Evolutionary conservation across 2,888 invertebrate genomes (phyloP).

Genomic region (Abrostola triplasia): DNA sequence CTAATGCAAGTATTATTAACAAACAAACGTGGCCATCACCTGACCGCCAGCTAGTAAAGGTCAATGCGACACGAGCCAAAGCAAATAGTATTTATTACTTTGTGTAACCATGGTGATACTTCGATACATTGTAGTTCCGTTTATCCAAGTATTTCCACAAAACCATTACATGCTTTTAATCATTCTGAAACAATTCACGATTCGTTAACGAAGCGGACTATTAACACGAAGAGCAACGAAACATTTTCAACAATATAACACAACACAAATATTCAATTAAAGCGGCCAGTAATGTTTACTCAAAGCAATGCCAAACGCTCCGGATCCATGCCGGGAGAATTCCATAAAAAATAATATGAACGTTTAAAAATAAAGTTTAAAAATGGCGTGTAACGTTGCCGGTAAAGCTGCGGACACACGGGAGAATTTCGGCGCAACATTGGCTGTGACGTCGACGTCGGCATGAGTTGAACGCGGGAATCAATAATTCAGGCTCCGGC

Average conservation of each 20-base stretch:
- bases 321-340: slow-evolving; percentile 15
- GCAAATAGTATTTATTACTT: slow-evolving; percentile 22
- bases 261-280: slow-evolving; percentile 28
- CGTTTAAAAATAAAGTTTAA: slow-evolving; percentile 28
- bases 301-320: slow-evolving; percentile 20
- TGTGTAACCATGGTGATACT: slow-evolving; percentile 26
- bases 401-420: slow-evolving; percentile 17
- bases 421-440: slow-evolving; percentile 30
- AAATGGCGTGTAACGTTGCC: slow-evolving; percentile 17
- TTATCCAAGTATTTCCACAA: background rate
- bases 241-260: background rate
- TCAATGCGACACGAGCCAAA: slow-evolving; percentile 27
- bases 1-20: slow-evolving; percentile 27
- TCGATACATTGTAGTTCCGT: slow-evolving; percentile 4
- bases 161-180: background rate
- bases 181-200: background rate
- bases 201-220: background rate
- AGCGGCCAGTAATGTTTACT: slow-evolving; percentile 14
- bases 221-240: slow-evolving; percentile 11
- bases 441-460: slow-evolving; percentile 43
- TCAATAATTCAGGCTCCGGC: slow-evolving; percentile 52
- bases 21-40: slow-evolving; percentile 15
- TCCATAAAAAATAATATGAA: slow-evolving; percentile 29
- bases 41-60: slow-evolving; percentile 28
- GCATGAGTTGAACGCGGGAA: slow-evolving; percentile 41